Evolutionary conservation across 2,888 invertebrate species (phyloP), one percentile per base, ranked within the genome.

Genomic region (Pollenia griseotomentosa): DNA sequence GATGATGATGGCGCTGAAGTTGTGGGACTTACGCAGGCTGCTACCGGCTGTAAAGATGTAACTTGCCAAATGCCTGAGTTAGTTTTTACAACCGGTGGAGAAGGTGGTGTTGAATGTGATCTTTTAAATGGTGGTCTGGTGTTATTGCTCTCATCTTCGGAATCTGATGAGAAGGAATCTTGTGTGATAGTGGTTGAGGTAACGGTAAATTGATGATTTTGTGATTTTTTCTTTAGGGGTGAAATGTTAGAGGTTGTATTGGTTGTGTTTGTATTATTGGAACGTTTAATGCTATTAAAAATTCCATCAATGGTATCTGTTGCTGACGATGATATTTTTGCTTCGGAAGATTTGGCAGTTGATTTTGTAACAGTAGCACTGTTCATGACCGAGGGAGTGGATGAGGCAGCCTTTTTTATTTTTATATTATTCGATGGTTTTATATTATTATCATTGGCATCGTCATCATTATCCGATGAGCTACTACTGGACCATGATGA

Each of bases 21-120:
- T 44, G 85, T 51, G 11, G 86, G 84, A 59, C 83, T 80, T 10
- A 87, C 46, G 74, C 77, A 66, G 19, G 85, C 86, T 33, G 83
- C 83, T 8, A 74, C 80, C 3, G 89, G 85, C 40, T 90, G 83
- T 81, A 91, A 65, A n/a, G 90, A 90, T 4, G 93, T 93, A 0
- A 93, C 92, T 86, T 93, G 91, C 91, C 93, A 93, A 53, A 93
- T 89, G 23, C 93, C 92, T 61, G 92, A 91, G 87, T 93, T 94
- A 6, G 93, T 92, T 90, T 93, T 93, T 16, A 93, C 91, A 2
- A 92, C 91, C 6, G 92, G 91, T 68, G 93, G 93, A 68, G 93
- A 93, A 33, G 93, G 92, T 42, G 93, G 92, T 63, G 92, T 93
- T 14, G 90, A 90, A 83, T 90, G 88, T 33, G 90, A 85, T 65